Base-by-base conservation (phyloP, 2,888 invertebrate species). In the Desoria tigrina region DNA sequence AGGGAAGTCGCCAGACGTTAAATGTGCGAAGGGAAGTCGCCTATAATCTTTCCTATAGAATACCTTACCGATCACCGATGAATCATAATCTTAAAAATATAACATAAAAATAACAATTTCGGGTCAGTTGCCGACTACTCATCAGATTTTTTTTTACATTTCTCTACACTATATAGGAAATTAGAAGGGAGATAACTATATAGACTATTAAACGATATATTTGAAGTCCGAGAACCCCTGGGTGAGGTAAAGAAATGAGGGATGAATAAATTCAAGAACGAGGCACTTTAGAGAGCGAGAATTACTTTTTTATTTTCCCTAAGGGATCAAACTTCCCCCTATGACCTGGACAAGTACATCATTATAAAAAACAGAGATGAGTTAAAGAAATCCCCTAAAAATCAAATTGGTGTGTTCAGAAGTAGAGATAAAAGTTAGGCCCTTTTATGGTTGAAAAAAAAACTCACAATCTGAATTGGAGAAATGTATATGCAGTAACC, bases 321-420 rank as follows among this genome's bases (percentile, higher is more conserved):
- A 54, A 54, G 56, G 54, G 56, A 45, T 45, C 4, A 6, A 18
- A 60, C 37, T 32, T 65, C 65, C 65, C 68, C 71, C 65, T 63
- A 49, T 65, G 71, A 71, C 71, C 71, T 51, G 63, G 63, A 51
- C 65, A 60, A 51, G 65, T 71, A 63, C 49, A 65, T 71, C 71
- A 70, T 61, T 50, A 56, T 55, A 59, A 63, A n/a, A 45, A 45
- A 45, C 4, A 45, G 45, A 21, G n/a, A 16, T 18, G n/a, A 45
- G 45, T 16, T 45, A 9, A 21, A 9, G 45, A 18, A 16, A 45
- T 45, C 45, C 16, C 45, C 16, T 16, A 45, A 45, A 45, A 21
- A 45, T 45, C 45, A 45, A 21, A 18, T 6, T 45, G 45, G 45
- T 45, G n/a, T 11, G 9, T 9, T 39, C 16, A 39, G 39, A 16